Evolutionary conservation across 2,797 vertebrate genomes (phyloP).

Genomic region (Sebastes goodei): DNA sequence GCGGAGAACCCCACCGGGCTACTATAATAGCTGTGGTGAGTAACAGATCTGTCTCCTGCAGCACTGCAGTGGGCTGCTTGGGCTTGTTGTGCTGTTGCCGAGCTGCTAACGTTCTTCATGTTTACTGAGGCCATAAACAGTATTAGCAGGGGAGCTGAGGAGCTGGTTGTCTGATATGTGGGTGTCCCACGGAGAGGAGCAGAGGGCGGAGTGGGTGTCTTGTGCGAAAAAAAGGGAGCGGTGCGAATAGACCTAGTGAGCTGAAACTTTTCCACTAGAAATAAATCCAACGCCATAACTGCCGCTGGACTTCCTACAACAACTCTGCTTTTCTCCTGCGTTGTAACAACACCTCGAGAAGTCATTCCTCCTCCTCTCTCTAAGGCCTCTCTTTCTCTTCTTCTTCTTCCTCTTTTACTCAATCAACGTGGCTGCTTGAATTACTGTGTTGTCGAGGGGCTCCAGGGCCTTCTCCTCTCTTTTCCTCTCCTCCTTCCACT

Average conservation of each 20-base stretch:
- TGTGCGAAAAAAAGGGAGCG: slow-evolving; percentile 72
- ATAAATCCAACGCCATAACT: slow-evolving; percentile 78
- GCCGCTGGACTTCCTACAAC: slow-evolving; percentile 60
- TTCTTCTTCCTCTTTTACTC: slow-evolving; percentile 23
- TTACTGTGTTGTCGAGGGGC: slow-evolving; percentile 25
- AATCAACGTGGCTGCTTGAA: slow-evolving; percentile 52
- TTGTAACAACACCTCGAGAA: slow-evolving; percentile 12
- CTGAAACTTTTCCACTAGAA: slow-evolving; percentile 84
- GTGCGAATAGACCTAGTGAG: slow-evolving; percentile 74
- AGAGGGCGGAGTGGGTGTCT: slow-evolving; percentile 53
- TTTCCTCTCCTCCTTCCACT: slow-evolving; percentile 28
- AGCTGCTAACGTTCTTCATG: slow-evolving; percentile 59
- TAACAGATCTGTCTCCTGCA: slow-evolving; percentile 77
- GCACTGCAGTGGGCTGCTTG: slow-evolving; percentile 69
- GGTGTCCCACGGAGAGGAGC: slow-evolving; percentile 29
- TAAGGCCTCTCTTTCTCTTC: slow-evolving; percentile 10
- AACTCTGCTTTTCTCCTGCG: slow-evolving; percentile 20
- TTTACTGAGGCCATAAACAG: slow-evolving; percentile 57
- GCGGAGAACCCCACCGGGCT: slow-evolving; percentile 25
- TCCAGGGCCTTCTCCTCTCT: slow-evolving; percentile 43
- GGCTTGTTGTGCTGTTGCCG: slow-evolving; percentile 66
- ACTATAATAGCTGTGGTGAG: slow-evolving; percentile 72
- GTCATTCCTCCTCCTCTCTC: background rate
- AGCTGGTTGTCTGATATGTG: slow-evolving; percentile 1
- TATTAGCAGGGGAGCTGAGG: slow-evolving; percentile 26